Conservation (phyloP, 2,797 vertebrate species). For the Spondyliosoma cantharus region DNA sequence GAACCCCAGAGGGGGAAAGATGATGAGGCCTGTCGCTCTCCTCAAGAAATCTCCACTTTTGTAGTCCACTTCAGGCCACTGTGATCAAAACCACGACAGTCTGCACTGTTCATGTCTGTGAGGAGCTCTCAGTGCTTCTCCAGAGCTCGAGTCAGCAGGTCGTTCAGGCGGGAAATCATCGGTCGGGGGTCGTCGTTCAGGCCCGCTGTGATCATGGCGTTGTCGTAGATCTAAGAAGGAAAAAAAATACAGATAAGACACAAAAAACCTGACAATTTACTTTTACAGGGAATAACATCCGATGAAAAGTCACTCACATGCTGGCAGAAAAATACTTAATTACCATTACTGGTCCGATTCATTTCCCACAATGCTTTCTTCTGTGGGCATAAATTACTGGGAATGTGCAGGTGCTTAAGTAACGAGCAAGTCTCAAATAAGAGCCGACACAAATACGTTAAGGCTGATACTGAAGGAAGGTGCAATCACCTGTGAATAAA, state of each 20-base stretch:
- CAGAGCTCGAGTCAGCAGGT: constrained; percentile 91
- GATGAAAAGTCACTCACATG: not conserved
- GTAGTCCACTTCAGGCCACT: not conserved
- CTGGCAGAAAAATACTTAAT: not conserved
- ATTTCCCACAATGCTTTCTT: not conserved
- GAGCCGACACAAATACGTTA: not conserved
- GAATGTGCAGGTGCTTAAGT: not conserved
- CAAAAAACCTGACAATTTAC: not conserved
- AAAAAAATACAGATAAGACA: not conserved
- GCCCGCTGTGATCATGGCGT: constrained; percentile 96
- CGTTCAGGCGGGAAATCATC: constrained; percentile 91
- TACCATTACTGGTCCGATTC: not conserved
- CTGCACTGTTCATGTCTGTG: constrained; percentile 20
- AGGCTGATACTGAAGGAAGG: not conserved
- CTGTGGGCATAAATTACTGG: not conserved
- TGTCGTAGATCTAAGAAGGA: constrained; percentile 91
- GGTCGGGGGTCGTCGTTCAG: constrained; percentile 93
- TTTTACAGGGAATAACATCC: not conserved
- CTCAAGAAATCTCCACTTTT: constrained; percentile 11
- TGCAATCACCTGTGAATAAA: no score
- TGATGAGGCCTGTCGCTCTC: not conserved
- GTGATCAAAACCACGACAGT: constrained; percentile 4
- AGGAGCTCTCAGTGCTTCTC: constrained; percentile 86
- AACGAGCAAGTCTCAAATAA: not conserved
- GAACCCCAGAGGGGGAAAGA: constrained; percentile 10